phyloP scores from a whole-genome alignment of 2,888 invertebrate genomes.

The Pristionchus fissidentatus region DNA sequence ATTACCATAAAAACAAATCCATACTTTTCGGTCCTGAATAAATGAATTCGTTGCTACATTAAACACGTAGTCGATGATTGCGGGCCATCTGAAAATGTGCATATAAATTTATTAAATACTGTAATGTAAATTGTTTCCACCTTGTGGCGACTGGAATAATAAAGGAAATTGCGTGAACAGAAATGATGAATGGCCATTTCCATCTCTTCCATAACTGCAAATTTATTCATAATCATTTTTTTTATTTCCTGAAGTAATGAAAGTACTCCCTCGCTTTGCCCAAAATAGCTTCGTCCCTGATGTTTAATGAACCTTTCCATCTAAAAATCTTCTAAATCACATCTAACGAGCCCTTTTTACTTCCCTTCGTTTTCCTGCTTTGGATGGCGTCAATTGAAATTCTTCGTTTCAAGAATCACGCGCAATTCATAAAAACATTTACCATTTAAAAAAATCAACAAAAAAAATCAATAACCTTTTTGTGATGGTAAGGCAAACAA shows the following conservation, averaged over 20 bases:
- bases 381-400: too few relatives aligned
- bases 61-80: neutral
- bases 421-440: too few relatives aligned
- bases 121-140: too few relatives aligned
- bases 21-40: neutral
- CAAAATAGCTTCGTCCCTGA: neutral
- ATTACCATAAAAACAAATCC: neutral
- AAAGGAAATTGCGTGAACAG: neutral
- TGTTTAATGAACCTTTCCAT: neutral
- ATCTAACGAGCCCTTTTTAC: too few relatives aligned
- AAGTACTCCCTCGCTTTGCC: neutral
- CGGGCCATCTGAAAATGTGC: constrained; percentile 32
- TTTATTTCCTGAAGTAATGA: neutral
- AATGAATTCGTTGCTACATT: neutral
- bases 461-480: neutral
- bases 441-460: too few relatives aligned
- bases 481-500: constrained; percentile 5
- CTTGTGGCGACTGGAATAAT: neutral
- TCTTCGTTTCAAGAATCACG: too few relatives aligned
- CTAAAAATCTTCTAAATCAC: too few relatives aligned
- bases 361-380: too few relatives aligned
- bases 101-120: too few relatives aligned
- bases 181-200: constrained; percentile 1
- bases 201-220: neutral
- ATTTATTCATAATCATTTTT: neutral